These are phyloP conservation scores for Isurus oxyrinchus DNA, from an alignment of 2,113 vertebrate species.

Conservation along the genomic window DNA sequence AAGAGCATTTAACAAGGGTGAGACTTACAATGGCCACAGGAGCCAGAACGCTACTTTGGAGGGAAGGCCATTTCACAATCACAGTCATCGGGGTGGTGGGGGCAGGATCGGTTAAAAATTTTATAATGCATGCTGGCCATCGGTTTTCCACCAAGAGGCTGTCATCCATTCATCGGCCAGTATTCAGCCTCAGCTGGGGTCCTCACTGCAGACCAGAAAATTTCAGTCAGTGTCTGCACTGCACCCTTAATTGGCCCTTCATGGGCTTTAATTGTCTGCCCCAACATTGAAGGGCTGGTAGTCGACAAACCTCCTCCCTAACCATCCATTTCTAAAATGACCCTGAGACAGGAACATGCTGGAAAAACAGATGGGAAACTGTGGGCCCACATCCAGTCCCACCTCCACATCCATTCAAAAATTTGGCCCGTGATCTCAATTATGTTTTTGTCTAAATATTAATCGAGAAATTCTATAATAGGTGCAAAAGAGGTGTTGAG, in stretches of 20 bases:
- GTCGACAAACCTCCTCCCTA: neutral
- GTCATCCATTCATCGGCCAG: neutral
- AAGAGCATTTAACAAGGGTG: neutral
- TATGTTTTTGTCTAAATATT: neutral
- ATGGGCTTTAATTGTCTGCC: neutral
- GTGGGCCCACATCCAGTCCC: neutral
- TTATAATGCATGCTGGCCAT: neutral
- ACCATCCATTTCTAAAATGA: neutral
- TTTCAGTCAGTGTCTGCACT: neutral
- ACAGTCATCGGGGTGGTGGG: neutral
- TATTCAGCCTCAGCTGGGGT: neutral
- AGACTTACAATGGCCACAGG: neutral
- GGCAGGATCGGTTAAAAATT: neutral
- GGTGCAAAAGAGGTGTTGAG: neutral
- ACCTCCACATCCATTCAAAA: neutral
- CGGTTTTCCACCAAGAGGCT: neutral
- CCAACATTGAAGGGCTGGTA: neutral
- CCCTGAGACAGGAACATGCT: too few species aligned
- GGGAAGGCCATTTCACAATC: neutral
- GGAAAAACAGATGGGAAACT: neutral
- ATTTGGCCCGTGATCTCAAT: neutral
- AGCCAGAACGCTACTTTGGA: neutral
- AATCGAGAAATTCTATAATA: neutral
- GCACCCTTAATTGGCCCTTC: neutral
- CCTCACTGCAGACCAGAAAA: neutral